phyloP scores from a whole-genome alignment of 2,113 vertebrate species.

The Myxocyprinus asiaticus region DNA sequence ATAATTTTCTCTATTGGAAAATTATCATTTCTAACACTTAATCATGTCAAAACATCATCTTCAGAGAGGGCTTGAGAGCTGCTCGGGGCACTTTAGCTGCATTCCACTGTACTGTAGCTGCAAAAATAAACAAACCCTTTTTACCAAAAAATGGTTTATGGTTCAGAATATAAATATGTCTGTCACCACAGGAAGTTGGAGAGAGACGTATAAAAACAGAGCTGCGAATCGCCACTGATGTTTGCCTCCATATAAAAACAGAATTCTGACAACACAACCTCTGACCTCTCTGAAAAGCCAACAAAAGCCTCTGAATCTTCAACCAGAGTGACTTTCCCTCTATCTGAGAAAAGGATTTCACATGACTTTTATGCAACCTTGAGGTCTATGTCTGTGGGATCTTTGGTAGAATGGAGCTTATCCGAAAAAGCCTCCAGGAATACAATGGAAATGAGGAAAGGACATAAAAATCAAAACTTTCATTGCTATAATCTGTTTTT shows the following conservation, averaged over 20 bases:
- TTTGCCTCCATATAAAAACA: slow-evolving; percentile 14
- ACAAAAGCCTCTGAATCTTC: neutral
- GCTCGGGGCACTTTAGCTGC: slow-evolving; percentile 18
- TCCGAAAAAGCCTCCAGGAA: slow-evolving; percentile 34
- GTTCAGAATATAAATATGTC: slow-evolving; percentile 15
- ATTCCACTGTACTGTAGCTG: neutral
- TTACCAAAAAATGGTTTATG: slow-evolving; percentile 37
- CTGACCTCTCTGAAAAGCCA: neutral
- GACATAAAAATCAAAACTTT: slow-evolving; percentile 52
- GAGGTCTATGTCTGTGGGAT: slow-evolving; percentile 23
- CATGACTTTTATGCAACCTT: slow-evolving; percentile 40
- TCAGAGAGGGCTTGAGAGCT: neutral
- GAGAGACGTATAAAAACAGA: slow-evolving; percentile 24
- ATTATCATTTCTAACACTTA: neutral
- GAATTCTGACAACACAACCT: neutral
- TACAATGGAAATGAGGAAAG: slow-evolving; percentile 51
- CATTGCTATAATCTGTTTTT: slow-evolving; percentile 51
- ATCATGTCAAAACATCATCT: slow-evolving; percentile 8
- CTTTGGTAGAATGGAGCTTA: slow-evolving; percentile 30
- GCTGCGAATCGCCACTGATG: neutral
- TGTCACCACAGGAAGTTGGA: slow-evolving; percentile 35
- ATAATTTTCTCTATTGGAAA: slow-evolving; percentile 28
- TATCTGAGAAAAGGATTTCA: neutral
- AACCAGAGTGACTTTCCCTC: slow-evolving; percentile 1
- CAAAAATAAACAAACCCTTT: slow-evolving; percentile 26